These are phyloP conservation scores for Tetropium fuscum DNA, from an alignment of 2,888 invertebrate genomes.

Conservation along the genomic window DNA sequence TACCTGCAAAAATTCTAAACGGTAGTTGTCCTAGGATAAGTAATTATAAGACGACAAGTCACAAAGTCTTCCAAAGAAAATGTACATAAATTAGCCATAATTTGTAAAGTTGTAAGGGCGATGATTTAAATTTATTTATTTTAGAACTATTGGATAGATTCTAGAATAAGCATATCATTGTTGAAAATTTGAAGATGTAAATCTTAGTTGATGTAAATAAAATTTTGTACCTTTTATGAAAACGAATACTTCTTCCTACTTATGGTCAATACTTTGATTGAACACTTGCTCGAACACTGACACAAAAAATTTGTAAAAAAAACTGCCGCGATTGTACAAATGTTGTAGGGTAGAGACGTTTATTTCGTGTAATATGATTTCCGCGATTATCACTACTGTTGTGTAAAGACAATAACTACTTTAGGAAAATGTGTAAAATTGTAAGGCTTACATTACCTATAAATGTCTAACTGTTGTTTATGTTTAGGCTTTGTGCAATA, in stretches of 20 bases:
- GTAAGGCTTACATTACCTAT: constrained; percentile 33
- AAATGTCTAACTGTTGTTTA: constrained; percentile 35
- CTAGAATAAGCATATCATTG: constrained; percentile 60
- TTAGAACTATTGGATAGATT: no score
- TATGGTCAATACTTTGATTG: constrained; percentile 64
- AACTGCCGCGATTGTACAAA: constrained; percentile 46
- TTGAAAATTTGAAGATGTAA: constrained; percentile 30
- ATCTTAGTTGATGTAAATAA: constrained; percentile 29
- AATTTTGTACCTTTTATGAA: constrained; percentile 41
- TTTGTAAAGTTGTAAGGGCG: no score
- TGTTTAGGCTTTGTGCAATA: constrained; percentile 39
- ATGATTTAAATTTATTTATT: no score
- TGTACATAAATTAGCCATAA: no score
- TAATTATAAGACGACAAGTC: no score
- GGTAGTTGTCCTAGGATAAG: no score
- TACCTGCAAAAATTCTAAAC: constrained; percentile 37
- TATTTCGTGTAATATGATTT: constrained; percentile 45
- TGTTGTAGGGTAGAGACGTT: constrained; percentile 46
- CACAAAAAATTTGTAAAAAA: constrained; percentile 32
- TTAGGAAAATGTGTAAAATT: constrained; percentile 54
- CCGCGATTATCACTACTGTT: constrained; percentile 59
- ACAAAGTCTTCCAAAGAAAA: no score
- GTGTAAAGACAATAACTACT: constrained; percentile 68
- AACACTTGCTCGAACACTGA: constrained; percentile 35
- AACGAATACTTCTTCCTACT: constrained; percentile 63